A percentile compares a stretch with the other conserved stretches of the same genome.
These are phyloP conservation scores for Oryzias sinensis DNA, from an alignment of 2,797 vertebrate genomes.

Conservation along the genomic window DNA sequence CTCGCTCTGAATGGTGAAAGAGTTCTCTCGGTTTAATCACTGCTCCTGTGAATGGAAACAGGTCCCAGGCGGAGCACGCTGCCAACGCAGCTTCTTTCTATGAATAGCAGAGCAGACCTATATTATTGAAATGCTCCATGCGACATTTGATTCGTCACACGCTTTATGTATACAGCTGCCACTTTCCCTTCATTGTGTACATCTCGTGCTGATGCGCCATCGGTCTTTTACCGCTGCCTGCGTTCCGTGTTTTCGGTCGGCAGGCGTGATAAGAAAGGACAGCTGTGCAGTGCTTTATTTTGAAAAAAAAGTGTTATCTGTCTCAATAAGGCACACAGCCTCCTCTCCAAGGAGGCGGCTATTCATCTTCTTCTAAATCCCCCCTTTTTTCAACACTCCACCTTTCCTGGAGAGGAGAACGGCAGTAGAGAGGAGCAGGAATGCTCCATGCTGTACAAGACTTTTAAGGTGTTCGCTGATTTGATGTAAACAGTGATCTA, in stretches of 20 bases:
- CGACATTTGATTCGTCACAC: conserved; percentile 63
- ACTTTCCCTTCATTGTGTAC: conserved; percentile 68
- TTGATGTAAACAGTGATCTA: conserved; percentile 24
- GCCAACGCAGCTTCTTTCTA: conserved; percentile 59
- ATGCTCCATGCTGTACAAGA: conserved; percentile 8
- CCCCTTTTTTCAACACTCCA: conserved; percentile 21
- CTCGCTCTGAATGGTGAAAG: conserved; percentile 67
- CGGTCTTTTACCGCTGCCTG: conserved; percentile 63
- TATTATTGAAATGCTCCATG: conserved; percentile 72
- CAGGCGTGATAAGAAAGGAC: conserved; percentile 72
- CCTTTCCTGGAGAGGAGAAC: conserved; percentile 5
- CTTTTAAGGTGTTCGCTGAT: conserved; percentile 22
- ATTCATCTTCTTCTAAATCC: conserved; percentile 24
- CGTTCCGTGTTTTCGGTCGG: conserved; percentile 62
- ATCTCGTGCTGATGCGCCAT: conserved; percentile 58
- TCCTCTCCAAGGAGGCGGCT: conserved; percentile 38
- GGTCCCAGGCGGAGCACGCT: conserved; percentile 61
- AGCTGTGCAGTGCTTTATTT: conserved; percentile 73
- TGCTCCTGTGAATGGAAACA: conserved; percentile 69
- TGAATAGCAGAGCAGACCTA: conserved; percentile 72
- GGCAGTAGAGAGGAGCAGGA: conserved; percentile 5
- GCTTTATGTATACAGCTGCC: conserved; percentile 75
- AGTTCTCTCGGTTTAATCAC: conserved; percentile 78
- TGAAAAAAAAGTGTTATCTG: conserved; percentile 59
- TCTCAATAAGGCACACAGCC: conserved; percentile 55